These are phyloP conservation scores for Eulemur rubriventer DNA, from an alignment of 2,797 vertebrate species.

Conservation along the genomic window DNA sequence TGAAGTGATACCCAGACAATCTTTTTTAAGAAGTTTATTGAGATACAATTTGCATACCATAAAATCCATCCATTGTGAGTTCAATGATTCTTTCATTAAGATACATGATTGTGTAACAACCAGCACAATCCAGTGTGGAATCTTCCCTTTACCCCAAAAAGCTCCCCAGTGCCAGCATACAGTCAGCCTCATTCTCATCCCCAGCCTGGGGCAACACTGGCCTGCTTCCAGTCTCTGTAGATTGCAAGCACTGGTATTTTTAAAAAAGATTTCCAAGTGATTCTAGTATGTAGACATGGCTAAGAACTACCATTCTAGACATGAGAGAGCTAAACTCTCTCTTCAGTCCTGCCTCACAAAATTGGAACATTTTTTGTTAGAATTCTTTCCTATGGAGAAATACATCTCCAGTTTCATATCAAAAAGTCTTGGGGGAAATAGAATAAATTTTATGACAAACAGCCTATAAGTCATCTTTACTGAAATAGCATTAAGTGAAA, in stretches of 20 bases:
- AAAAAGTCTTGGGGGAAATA: not conserved
- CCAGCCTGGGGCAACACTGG: not conserved
- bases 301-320: not conserved
- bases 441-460: constrained; percentile 8
- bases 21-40: not conserved
- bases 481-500: constrained; percentile 4
- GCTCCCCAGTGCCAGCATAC: not conserved
- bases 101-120: not conserved
- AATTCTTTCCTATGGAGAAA: not conserved
- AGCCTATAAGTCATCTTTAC: not conserved
- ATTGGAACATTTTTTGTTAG: not conserved
- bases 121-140: too few species aligned
- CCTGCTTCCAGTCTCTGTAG: not conserved
- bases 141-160: not conserved
- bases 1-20: not conserved
- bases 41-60: not conserved
- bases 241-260: not conserved
- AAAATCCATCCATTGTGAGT: not conserved
- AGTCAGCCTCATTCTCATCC: not conserved
- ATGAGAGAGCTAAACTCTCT: not conserved
- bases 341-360: constrained; percentile 26
- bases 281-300: not conserved
- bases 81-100: not conserved
- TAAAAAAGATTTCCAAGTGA: not conserved
- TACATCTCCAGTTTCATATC: not conserved